Evolutionary conservation across 2,888 invertebrate species (phyloP).

Genomic region (Clitarchus hookeri): DNA sequence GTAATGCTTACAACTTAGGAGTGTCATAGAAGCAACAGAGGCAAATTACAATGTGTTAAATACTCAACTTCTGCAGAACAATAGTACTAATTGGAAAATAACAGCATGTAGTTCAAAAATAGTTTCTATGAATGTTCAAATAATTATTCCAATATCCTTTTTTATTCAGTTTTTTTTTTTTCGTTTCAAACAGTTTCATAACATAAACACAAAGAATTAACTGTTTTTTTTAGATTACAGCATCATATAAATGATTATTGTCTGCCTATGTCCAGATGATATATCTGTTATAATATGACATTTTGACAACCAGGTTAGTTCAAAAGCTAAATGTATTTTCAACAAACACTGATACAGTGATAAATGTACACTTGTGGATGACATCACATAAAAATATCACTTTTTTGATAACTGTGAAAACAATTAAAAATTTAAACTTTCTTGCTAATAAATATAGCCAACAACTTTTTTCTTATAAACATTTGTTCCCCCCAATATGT

Average conservation of each 20-base stretch:
- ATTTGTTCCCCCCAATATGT: not conserved
- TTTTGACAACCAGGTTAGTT: not conserved
- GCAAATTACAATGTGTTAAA: too few species aligned
- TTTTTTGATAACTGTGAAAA: not conserved
- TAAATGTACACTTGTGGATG: not conserved
- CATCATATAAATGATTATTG: not conserved
- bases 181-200: too few species aligned
- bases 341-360: conserved; percentile 14
- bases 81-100: too few species aligned
- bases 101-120: too few species aligned
- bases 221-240: not conserved
- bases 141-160: too few species aligned
- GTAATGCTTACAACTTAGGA: too few species aligned
- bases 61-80: too few species aligned
- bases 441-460: not conserved
- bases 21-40: too few species aligned
- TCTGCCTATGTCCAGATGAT: not conserved
- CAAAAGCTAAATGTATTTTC: not conserved
- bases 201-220: too few species aligned
- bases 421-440: not conserved
- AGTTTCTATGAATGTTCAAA: too few species aligned
- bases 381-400: not conserved
- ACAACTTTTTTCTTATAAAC: not conserved
- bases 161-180: too few species aligned
- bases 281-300: not conserved